Evolutionary conservation across 64 coral and sea anemone species (phyloP), one percentile per base, ranked within the genome.

Genomic region (Pocillopora verrucosa): DNA sequence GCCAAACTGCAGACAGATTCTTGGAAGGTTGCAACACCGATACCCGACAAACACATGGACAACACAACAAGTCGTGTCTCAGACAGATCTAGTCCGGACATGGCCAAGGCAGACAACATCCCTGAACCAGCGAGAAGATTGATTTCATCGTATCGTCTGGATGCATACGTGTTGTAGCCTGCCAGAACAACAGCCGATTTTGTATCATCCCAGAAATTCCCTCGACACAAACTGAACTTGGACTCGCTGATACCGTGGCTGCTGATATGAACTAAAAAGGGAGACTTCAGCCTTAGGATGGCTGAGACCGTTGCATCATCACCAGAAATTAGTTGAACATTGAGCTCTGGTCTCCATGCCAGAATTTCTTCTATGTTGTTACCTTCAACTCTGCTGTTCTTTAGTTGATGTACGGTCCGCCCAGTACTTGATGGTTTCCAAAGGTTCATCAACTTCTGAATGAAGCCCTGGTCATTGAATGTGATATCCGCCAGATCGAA

Each of bases 301-400:
- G 74, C 26, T 34, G 74, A 76, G 74, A 76, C 74, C 74, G 74
- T 76, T 76, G 74, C 74, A 76, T 76, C 74, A 38, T 76, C 74
- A 37, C 74, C 74, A 76, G 74, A 76, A 76, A 76, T 76, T 76
- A 76, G 74, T 76, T 76, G 74, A 76, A 76, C 35, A 76, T 76
- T 76, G 74, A 76, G 74, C 74, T 76, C 74, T 76, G 74, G 74
- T 76, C 74, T 76, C 74, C 37, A 36, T 76, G 74, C 74, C 74
- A 76, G 74, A 76, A 76, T 76, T 76, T 35, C 74, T 76, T 76
- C 74, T 76, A 76, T 76, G 74, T 76, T 76, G 74, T 76, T 76
- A 76, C 74, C 74, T 76, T 76, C 74, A 76, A 38, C 74, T 76
- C 74, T 76, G 34, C 74, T 76, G 74, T 76, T 34, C 74, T 34